phyloP scores from a whole-genome alignment of 2,888 invertebrate genomes.

The Acutogordius australiensis region DNA sequence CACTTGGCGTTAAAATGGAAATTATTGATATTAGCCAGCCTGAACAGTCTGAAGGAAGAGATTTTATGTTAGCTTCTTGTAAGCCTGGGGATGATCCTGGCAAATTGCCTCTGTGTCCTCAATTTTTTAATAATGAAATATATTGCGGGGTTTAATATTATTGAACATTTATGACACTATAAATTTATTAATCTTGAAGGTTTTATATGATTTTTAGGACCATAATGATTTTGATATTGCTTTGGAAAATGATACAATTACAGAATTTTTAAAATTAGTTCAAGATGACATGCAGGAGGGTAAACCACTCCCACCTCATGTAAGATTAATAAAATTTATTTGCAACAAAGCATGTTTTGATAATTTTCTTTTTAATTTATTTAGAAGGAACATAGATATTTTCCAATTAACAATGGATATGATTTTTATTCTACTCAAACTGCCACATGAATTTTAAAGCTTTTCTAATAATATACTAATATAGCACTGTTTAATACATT shows the following conservation, averaged over 20 bases:
- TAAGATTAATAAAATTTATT: background rate
- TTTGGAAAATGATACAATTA: constrained; percentile 4
- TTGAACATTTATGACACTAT: background rate
- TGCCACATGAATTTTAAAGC: too few relatives aligned
- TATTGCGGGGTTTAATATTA: constrained; percentile 2
- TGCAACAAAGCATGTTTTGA: background rate
- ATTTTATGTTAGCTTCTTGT: background rate
- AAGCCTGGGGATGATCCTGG: background rate
- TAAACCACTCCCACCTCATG: background rate
- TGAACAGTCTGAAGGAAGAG: background rate
- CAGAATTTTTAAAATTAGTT: background rate
- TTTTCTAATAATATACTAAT: too few relatives aligned
- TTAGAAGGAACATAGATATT: background rate
- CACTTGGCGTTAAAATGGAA: constrained; percentile 3
- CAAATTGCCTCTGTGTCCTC: constrained; percentile 9
- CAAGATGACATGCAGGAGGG: constrained; percentile 1
- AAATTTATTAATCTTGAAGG: constrained; percentile 4
- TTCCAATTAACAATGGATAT: background rate
- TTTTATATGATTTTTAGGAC: background rate
- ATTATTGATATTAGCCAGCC: constrained; percentile 7
- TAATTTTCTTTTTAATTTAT: background rate
- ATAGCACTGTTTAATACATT: too few relatives aligned
- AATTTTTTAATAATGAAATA: background rate
- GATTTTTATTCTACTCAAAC: background rate
- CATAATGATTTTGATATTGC: constrained; percentile 10